phyloP scores from a whole-genome alignment of 2,888 invertebrate genomes.

The Colostygia pectinataria region DNA sequence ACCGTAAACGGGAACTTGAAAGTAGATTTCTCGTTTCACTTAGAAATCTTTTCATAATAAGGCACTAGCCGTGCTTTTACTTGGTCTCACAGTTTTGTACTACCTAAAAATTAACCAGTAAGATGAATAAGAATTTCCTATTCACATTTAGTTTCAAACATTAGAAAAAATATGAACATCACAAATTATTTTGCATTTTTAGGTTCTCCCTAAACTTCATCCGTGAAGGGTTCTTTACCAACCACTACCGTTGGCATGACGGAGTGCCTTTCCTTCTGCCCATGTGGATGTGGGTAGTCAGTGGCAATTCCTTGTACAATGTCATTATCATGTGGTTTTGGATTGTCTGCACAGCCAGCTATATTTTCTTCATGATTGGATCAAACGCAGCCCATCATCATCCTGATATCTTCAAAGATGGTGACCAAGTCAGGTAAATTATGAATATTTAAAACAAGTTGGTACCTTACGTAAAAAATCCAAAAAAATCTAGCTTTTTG shows the following conservation, averaged over 20 bases:
- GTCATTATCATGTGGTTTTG: slow-evolving; percentile 80
- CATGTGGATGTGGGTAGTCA: slow-evolving; percentile 61
- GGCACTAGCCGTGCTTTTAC: too few species aligned
- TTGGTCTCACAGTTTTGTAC: too few species aligned
- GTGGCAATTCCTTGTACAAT: slow-evolving; percentile 49
- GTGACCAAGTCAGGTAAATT: slow-evolving; percentile 80
- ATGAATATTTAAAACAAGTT: neutral
- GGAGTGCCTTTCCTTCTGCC: slow-evolving; percentile 64
- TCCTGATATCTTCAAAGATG: slow-evolving; percentile 90
- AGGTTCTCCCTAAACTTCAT: slow-evolving; percentile 54
- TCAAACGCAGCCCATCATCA: slow-evolving; percentile 91
- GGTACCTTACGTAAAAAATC: too few species aligned
- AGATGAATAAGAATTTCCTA: too few species aligned
- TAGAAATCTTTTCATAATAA: too few species aligned
- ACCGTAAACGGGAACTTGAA: too few species aligned
- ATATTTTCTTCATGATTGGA: slow-evolving; percentile 85
- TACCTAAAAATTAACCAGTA: too few species aligned
- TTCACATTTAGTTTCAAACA: too few species aligned
- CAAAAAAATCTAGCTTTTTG: too few species aligned
- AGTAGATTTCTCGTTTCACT: too few species aligned
- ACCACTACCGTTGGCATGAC: slow-evolving; percentile 64
- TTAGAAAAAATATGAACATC: too few species aligned
- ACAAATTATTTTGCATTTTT: slow-evolving; percentile 31
- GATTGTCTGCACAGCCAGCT: slow-evolving; percentile 81
- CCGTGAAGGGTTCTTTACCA: slow-evolving; percentile 51